These are phyloP conservation scores for Leistus spinibarbis DNA, from an alignment of 2,888 invertebrate genomes.

Conservation along the genomic window DNA sequence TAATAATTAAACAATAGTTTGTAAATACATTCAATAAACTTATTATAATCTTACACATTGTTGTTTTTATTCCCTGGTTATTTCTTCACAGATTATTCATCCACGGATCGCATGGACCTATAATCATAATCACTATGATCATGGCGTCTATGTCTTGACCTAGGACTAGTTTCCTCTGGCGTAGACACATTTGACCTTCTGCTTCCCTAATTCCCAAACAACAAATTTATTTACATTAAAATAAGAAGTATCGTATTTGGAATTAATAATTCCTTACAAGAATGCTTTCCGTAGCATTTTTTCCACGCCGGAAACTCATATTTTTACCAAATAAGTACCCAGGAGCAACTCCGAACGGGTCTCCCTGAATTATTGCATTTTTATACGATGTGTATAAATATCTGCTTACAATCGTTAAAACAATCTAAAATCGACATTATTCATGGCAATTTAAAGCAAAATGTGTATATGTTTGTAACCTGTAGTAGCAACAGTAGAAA, in stretches of 20 bases:
- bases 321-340: conserved; percentile 57
- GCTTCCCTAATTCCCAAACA: not conserved
- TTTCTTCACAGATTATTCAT: not conserved
- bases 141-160: not conserved
- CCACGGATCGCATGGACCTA: not conserved
- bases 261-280: conserved; percentile 43
- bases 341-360: conserved; percentile 58
- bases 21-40: not conserved
- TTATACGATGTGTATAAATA: conserved; percentile 62
- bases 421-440: conserved; percentile 53
- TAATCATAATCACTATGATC: not conserved
- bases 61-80: not conserved
- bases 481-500: conserved; percentile 47
- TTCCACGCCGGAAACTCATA: conserved; percentile 49
- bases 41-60: not conserved
- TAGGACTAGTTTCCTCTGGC: not conserved
- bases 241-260: too few species aligned
- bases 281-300: conserved; percentile 52
- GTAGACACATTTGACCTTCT: not conserved
- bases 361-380: conserved; percentile 61
- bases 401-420: conserved; percentile 61
- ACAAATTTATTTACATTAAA: too few species aligned
- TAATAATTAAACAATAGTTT: not conserved
- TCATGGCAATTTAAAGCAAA: not conserved
- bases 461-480: conserved; percentile 47